Conservation (phyloP, 2,113 vertebrate genomes). For the Parotia lawesii region DNA sequence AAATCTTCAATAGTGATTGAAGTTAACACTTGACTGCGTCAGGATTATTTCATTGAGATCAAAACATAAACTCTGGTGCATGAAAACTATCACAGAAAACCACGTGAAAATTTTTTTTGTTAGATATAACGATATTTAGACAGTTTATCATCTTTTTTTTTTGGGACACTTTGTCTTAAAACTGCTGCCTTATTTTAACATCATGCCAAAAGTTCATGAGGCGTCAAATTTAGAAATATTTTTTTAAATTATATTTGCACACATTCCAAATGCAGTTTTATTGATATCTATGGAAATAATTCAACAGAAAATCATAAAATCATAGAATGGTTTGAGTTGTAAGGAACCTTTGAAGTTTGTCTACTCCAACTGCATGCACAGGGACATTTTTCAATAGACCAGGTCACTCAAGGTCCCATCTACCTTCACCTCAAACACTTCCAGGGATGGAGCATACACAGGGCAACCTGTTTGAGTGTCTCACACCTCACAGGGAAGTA, state of each 20-base stretch:
- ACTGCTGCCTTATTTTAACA: not conserved
- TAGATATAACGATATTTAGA: not conserved
- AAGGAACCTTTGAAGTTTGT: not conserved
- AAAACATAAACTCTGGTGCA: not conserved
- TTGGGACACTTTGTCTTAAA: not conserved
- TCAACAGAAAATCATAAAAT: not conserved
- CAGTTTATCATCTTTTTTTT: not conserved
- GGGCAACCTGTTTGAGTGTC: not conserved
- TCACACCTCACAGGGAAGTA: not conserved
- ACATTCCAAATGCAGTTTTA: not conserved
- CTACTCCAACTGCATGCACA: not conserved
- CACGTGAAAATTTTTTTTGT: not conserved
- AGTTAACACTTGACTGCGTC: not conserved
- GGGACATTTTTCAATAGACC: not conserved
- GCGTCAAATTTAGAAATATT: not conserved
- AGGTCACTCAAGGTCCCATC: not conserved
- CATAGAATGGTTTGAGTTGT: not conserved
- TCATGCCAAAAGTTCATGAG: not conserved
- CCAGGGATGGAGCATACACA: not conserved
- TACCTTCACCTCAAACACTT: rapidly evolving
- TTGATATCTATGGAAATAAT: not conserved
- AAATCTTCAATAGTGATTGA: not conserved
- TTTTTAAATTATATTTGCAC: rapidly evolving
- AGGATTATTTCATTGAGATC: not conserved
- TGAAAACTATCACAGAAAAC: not conserved